A percentile compares a stretch with the other conserved stretches of the same genome.
phyloP scores from a whole-genome alignment of 1,140 invertebrate species.

The Augochlora pura region DNA sequence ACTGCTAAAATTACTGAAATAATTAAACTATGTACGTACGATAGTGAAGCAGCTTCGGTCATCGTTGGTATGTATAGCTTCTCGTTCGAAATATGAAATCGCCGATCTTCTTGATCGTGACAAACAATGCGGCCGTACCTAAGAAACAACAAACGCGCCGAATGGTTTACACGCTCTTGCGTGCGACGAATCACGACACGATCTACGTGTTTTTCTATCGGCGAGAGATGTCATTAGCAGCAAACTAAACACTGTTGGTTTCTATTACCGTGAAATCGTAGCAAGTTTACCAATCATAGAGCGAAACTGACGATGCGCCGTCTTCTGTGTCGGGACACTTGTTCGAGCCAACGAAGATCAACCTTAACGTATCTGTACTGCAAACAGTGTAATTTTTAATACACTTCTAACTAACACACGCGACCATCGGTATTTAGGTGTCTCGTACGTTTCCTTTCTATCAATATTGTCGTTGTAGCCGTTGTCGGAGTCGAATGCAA shows the following conservation, averaged over 20 bases:
- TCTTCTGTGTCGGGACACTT: background rate
- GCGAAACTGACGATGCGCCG: background rate
- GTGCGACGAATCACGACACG: background rate
- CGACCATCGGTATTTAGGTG: no score
- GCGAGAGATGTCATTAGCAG: slow-evolving; percentile 33
- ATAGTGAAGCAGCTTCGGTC: background rate
- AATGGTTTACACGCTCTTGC: background rate
- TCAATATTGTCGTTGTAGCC: no score
- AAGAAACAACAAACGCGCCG: background rate
- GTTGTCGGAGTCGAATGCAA: background rate
- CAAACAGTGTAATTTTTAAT: no score
- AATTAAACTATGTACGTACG: slow-evolving; percentile 10
- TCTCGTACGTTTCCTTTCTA: no score
- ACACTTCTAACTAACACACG: no score
- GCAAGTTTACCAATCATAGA: background rate
- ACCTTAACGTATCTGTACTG: no score
- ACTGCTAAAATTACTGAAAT: no score
- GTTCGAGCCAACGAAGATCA: background rate
- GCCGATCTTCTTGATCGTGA: background rate
- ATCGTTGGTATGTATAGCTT: background rate
- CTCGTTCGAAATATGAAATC: background rate
- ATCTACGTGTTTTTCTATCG: background rate
- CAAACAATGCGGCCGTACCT: background rate
- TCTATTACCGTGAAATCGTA: background rate
- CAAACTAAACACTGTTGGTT: background rate